These are phyloP conservation scores for Taxidea taxus DNA, from an alignment of 2,113 vertebrate genomes.

Conservation along the genomic window DNA sequence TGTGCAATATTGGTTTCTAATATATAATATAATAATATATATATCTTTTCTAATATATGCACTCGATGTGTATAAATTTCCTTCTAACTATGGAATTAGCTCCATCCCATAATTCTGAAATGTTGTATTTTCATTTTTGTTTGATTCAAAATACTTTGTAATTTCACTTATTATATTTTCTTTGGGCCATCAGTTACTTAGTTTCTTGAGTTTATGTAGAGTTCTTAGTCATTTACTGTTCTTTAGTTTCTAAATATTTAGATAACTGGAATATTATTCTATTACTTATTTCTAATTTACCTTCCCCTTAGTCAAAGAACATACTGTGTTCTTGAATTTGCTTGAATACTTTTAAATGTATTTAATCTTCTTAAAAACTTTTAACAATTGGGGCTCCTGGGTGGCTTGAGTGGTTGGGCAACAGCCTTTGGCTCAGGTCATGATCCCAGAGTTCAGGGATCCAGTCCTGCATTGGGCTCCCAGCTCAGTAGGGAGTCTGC, in stretches of 20 bases:
- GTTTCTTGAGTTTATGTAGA: not conserved
- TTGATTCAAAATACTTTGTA: not conserved
- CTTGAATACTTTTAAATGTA: not conserved
- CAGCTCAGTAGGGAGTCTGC: no score
- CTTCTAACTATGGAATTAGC: not conserved
- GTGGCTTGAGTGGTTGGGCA: no score
- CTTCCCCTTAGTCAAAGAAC: not conserved
- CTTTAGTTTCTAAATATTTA: constrained; percentile 34
- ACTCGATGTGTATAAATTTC: not conserved
- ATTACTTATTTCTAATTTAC: not conserved
- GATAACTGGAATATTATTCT: not conserved
- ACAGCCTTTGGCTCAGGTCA: no score
- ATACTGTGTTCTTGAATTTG: constrained; percentile 12
- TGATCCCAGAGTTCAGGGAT: no score
- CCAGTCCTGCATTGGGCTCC: no score
- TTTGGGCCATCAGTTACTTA: not conserved
- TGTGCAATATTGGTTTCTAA: no score
- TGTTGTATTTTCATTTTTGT: not conserved
- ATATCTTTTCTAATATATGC: not conserved
- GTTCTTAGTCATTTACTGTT: not conserved
- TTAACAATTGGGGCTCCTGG: not conserved
- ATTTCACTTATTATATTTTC: not conserved
- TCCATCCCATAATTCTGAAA: not conserved
- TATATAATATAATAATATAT: not conserved
- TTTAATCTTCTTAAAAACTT: not conserved